A percentile compares a stretch with the other conserved stretches of the same genome.
phyloP scores from a whole-genome alignment of 37 sponge, comb jelly and placozoan species.

The Agelas oroides region DNA sequence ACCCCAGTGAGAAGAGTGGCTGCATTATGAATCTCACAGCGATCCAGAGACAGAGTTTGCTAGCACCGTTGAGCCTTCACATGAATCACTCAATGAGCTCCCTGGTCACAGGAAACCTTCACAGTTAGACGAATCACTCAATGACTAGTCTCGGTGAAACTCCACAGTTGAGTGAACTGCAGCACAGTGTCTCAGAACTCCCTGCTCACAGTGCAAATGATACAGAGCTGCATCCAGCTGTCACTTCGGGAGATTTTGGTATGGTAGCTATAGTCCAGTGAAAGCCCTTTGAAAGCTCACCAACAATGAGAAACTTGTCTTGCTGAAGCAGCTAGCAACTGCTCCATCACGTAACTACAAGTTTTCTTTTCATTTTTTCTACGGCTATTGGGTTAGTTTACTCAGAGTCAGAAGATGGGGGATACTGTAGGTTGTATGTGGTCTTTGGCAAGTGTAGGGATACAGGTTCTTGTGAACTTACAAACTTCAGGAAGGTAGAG shows the following conservation, averaged over 20 bases:
- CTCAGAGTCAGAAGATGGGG: slow-evolving; percentile 52
- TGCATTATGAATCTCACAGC: no score
- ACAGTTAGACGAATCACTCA: no score
- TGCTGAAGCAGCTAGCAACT: slow-evolving; percentile 45
- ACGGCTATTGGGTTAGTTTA: slow-evolving; percentile 36
- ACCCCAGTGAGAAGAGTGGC: no score
- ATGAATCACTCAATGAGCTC: no score
- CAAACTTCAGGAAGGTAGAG: slow-evolving; percentile 46
- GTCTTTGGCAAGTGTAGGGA: slow-evolving; percentile 39
- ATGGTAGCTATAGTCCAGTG: slow-evolving; percentile 44
- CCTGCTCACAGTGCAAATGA: neutral
- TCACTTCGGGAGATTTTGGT: slow-evolving; percentile 65
- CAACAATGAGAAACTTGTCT: slow-evolving; percentile 34
- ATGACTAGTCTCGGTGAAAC: no score
- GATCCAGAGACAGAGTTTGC: no score
- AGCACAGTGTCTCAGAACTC: no score
- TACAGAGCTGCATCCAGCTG: slow-evolving; percentile 23
- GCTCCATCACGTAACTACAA: slow-evolving; percentile 28
- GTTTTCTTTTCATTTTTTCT: slow-evolving; percentile 26
- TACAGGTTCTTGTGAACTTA: slow-evolving; percentile 38
- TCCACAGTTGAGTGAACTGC: no score
- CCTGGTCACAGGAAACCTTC: no score
- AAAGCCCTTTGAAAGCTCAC: slow-evolving; percentile 43
- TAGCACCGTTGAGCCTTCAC: no score
- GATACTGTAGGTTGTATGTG: slow-evolving; percentile 67